Conservation (phyloP, 2,797 vertebrate species). For the Alosa sapidissima region DNA sequence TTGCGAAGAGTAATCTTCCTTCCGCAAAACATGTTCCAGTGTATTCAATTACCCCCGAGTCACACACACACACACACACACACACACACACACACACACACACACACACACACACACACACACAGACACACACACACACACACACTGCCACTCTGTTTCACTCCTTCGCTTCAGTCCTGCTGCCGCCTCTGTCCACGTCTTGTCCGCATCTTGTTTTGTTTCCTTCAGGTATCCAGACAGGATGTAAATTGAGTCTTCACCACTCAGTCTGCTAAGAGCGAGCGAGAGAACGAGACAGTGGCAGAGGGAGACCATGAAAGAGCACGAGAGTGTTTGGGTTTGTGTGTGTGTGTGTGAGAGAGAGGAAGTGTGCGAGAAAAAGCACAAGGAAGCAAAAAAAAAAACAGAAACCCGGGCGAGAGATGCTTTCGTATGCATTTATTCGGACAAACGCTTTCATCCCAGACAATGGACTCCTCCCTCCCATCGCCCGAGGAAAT, state of each 20-base stretch:
- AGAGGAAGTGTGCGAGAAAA: not conserved
- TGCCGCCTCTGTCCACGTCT: not conserved
- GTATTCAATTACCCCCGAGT: too few relatives aligned
- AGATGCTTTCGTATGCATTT: slow-evolving; percentile 67
- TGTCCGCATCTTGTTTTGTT: slow-evolving; percentile 55
- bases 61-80: too few relatives aligned
- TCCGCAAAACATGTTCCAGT: too few relatives aligned
- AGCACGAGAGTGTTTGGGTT: too few relatives aligned
- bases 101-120: too few relatives aligned
- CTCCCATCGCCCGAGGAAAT: slow-evolving; percentile 68
- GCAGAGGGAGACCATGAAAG: slow-evolving; percentile 43
- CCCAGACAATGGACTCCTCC: slow-evolving; percentile 72
- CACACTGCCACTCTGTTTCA: too few relatives aligned
- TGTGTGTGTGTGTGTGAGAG: not conserved
- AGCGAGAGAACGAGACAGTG: slow-evolving; percentile 56
- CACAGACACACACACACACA: too few relatives aligned
- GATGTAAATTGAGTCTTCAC: slow-evolving; percentile 63
- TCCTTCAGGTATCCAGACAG: slow-evolving; percentile 58
- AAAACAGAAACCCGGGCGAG: slow-evolving; percentile 45
- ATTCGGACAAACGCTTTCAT: slow-evolving; percentile 67
- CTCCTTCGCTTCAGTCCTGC: not conserved
- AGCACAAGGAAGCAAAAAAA: not conserved
- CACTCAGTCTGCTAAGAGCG: slow-evolving; percentile 50
- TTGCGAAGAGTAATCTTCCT: too few relatives aligned
- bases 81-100: too few relatives aligned